Percentiles rank a stretch among this genome's conserved stretches.
phyloP scores from a whole-genome alignment of 2,797 vertebrate genomes.

The Coccyzus lansbergi region DNA sequence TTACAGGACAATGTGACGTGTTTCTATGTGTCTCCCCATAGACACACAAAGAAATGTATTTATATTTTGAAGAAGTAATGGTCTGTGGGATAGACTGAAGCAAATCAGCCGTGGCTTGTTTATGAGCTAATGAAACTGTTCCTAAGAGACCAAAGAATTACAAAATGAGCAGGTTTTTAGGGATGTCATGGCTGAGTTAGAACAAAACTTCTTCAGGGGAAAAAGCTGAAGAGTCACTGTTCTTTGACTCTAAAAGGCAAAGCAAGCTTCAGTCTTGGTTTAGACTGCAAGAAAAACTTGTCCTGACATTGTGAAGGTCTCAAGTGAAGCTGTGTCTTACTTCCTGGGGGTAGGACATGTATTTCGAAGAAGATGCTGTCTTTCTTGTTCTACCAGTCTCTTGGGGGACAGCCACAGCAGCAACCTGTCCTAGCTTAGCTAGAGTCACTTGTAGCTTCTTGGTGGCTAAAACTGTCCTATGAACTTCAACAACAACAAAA shows the following conservation, averaged over 20 bases:
- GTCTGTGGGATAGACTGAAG: neutral
- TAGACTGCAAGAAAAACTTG: neutral
- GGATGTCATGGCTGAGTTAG: neutral
- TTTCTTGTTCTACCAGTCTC: neutral
- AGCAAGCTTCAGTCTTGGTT: neutral
- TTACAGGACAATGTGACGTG: neutral
- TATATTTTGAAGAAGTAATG: constrained; percentile 19
- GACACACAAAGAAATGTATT: rapidly evolving
- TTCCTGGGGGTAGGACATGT: neutral
- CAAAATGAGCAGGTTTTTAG: constrained; percentile 10
- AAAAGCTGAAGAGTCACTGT: neutral
- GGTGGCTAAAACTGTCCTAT: neutral
- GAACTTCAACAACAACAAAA: neutral
- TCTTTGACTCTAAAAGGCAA: neutral
- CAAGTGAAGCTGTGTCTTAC: neutral
- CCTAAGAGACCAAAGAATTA: neutral
- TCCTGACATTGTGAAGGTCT: neutral
- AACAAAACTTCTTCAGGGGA: neutral
- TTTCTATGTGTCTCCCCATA: neutral
- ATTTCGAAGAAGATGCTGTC: neutral
- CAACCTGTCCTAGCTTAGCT: neutral
- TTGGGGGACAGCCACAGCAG: neutral
- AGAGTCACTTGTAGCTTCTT: neutral
- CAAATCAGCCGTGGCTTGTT: neutral
- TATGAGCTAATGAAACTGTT: neutral